Conservation (phyloP, 2,113 vertebrate genomes). For the Sinosuthora webbiana region DNA sequence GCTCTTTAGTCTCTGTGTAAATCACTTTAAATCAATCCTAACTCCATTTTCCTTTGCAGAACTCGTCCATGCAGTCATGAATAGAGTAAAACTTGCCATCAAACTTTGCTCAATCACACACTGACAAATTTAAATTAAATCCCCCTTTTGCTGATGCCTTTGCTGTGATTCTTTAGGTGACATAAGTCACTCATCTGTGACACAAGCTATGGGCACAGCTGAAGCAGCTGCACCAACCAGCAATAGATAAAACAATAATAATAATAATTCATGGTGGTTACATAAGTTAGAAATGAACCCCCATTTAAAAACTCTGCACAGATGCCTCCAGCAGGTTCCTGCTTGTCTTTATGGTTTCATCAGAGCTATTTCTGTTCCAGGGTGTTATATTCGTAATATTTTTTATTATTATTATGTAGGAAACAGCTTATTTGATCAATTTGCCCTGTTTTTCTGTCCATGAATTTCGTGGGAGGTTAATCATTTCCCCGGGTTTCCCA, state of each 20-base stretch:
- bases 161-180: not conserved
- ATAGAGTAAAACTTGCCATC: not conserved
- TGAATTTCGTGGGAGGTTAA: constrained; percentile 32
- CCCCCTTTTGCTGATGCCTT: not conserved
- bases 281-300: not conserved
- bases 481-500: constrained; percentile 14
- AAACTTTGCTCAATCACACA: not conserved
- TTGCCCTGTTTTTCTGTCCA: constrained; percentile 19
- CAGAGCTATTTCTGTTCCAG: constrained; percentile 31
- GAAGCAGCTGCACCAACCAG: not conserved
- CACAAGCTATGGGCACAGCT: accelerated
- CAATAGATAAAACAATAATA: not conserved
- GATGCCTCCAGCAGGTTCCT: not conserved
- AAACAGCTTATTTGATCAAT: constrained; percentile 55
- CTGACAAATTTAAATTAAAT: not conserved
- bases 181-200: not conserved
- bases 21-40: not conserved
- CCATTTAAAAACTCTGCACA: not conserved
- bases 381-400: not conserved
- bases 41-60: not conserved
- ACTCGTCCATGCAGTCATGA: not conserved
- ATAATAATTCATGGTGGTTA: not conserved
- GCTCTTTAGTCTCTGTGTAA: not conserved
- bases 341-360: not conserved
- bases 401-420: constrained; percentile 11